Evolutionary conservation across 2,888 invertebrate species (phyloP).

Genomic region (Seira ritae): DNA sequence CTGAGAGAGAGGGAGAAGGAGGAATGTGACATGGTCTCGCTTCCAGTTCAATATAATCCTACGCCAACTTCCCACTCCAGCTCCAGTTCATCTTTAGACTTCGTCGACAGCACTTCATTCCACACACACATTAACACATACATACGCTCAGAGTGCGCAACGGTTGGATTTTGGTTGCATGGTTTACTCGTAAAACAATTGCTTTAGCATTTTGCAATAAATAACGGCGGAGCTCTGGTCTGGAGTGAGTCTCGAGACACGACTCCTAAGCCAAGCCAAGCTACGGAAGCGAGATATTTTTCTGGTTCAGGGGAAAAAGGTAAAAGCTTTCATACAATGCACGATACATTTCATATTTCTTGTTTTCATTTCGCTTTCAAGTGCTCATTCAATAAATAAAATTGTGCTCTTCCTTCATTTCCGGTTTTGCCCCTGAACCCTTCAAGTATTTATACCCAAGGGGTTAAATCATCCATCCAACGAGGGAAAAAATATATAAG

Average conservation of each 20-base stretch:
- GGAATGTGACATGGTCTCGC: not conserved
- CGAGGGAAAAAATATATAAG: constrained; percentile 51
- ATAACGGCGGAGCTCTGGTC: no score
- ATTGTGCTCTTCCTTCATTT: not conserved
- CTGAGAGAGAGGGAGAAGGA: not conserved
- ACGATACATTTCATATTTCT: not conserved
- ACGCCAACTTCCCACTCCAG: not conserved
- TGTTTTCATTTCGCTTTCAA: not conserved
- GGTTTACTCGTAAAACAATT: no score
- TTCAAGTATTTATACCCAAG: constrained; percentile 39
- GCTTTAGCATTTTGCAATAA: no score
- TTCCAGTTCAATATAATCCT: not conserved
- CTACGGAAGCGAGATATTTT: not conserved
- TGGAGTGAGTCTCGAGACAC: not conserved
- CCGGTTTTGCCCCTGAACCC: not conserved
- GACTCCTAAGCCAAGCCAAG: not conserved
- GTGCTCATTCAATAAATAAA: not conserved
- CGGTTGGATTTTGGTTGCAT: no score
- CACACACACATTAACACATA: not conserved
- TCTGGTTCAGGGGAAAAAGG: not conserved
- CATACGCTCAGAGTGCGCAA: no score
- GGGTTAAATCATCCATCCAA: constrained; percentile 51
- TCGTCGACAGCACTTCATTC: constrained; percentile 51
- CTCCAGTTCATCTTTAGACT: constrained; percentile 46
- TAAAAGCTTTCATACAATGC: not conserved